These are phyloP conservation scores for Itoplectis maculator DNA, from an alignment of 2,888 invertebrate genomes.

Conservation along the genomic window DNA sequence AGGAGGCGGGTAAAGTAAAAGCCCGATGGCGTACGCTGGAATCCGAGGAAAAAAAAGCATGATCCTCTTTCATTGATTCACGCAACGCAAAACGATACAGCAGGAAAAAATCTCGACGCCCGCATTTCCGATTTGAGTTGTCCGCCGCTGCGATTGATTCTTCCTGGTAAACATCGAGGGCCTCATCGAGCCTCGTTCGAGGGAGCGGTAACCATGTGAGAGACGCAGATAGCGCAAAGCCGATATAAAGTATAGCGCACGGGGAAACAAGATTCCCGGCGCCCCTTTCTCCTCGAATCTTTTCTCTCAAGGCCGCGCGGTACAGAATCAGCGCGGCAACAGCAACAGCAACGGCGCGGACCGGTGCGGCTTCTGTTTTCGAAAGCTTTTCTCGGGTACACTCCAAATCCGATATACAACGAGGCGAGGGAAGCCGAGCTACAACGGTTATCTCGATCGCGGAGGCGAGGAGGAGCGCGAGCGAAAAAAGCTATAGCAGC, in stretches of 20 bases:
- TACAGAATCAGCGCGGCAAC: slow-evolving; percentile 6
- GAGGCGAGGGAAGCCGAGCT: slow-evolving; percentile 42
- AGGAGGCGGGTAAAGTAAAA: no score
- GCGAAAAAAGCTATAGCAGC: slow-evolving; percentile 11
- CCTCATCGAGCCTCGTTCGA: slow-evolving; percentile 35
- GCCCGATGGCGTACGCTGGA: no score
- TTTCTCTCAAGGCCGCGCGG: slow-evolving; percentile 26
- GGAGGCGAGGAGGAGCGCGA: slow-evolving; percentile 37
- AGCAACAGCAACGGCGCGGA: not conserved
- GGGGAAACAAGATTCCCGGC: slow-evolving; percentile 31
- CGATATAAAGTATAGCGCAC: slow-evolving; percentile 16
- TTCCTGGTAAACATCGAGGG: not conserved
- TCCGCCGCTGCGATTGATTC: no score
- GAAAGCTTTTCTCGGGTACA: slow-evolving; percentile 53
- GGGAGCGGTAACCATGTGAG: slow-evolving; percentile 9
- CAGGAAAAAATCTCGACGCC: no score
- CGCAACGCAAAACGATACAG: no score
- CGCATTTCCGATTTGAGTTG: no score
- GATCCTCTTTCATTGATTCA: no score
- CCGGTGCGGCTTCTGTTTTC: slow-evolving; percentile 37
- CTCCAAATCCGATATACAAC: slow-evolving; percentile 63
- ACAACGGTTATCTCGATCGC: slow-evolving; percentile 67
- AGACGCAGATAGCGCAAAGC: slow-evolving; percentile 25
- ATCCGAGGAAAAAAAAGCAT: no score
- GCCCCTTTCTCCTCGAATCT: slow-evolving; percentile 29